Conservation (phyloP, 2,797 vertebrate genomes). For the Brachyrhaphis roseni region DNA sequence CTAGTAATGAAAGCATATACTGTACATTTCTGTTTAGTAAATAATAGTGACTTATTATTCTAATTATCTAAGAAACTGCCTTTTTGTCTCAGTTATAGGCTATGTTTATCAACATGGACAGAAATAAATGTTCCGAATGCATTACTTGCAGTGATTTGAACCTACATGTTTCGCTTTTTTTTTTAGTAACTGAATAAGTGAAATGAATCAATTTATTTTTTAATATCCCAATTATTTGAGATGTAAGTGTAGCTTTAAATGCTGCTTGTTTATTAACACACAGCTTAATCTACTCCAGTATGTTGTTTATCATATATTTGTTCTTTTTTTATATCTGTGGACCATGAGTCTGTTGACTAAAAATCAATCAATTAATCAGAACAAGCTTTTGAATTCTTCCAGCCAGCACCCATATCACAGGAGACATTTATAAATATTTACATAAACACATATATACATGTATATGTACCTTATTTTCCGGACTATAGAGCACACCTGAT, state of each 20-base stretch:
- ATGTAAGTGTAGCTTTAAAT: conserved; percentile 45
- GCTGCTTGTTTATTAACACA: conserved; percentile 53
- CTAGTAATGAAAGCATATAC: not conserved
- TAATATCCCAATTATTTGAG: not conserved
- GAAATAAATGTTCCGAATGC: not conserved
- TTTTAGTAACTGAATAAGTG: not conserved
- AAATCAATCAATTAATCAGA: conserved; percentile 4
- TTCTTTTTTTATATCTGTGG: too few relatives aligned
- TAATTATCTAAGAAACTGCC: not conserved
- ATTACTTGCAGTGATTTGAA: not conserved
- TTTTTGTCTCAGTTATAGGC: too few relatives aligned
- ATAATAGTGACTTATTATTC: not conserved
- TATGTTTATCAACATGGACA: not conserved
- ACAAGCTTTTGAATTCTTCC: conserved; percentile 25
- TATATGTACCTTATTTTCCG: too few relatives aligned
- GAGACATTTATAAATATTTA: conserved; percentile 11
- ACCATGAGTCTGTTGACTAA: too few relatives aligned
- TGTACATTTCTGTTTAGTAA: not conserved
- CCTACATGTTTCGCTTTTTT: not conserved
- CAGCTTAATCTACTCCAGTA: not conserved
- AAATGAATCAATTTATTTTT: not conserved
- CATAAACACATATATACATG: too few relatives aligned
- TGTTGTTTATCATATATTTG: too few relatives aligned
- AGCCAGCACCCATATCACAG: conserved; percentile 28
- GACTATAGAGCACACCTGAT: too few relatives aligned